Evolutionary conservation across 2,797 vertebrate genomes (phyloP), one percentile per base, ranked within the genome.

Genomic region (Molothrus ater): DNA sequence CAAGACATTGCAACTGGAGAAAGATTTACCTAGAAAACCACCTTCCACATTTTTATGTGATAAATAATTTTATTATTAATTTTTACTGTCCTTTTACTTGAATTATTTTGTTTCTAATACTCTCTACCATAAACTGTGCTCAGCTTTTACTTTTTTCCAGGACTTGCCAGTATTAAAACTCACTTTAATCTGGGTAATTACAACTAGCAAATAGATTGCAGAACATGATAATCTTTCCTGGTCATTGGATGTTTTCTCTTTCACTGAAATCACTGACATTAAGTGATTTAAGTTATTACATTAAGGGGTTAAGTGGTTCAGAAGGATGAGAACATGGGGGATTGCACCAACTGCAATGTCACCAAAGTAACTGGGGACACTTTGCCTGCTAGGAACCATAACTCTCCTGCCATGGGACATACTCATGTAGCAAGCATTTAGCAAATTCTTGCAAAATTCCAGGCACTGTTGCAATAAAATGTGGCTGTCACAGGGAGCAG

Each of bases 151-250:
- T 86, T 59, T 24, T 24, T 8, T 19, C 25, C 50, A 25, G 43
- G 50, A 78, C n/a, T 84, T 69, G 42, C 4, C 57, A 83, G 28
- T 84, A 75, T 86, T 90, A 92, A 38, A 65, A 20, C 57, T 87
- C 32, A 22, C 7, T 83, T 90, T 92, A 86, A 65, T 86, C 45
- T 82, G 53, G 34, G 75, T 76, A 94, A 86, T 92, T 88, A 71
- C 50, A 92, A 63, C 20, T 34, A 90, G 64, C 22, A 78, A 95
- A 88, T 59, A 81, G 59, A 72, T 53, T 47, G 43, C 32, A 86
- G 73, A 72, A 59, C 29, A 63, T 12, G 26, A 60, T 57, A 68
- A 73, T 60, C 36, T 88, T 86, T 76, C 22, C 66, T 84, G 64
- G 50, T 51, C 83, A 90, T 5, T 48, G 43, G 40, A 57, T 93